Conservation (phyloP, 2,888 invertebrate genomes). For the Tridacna gigas region DNA sequence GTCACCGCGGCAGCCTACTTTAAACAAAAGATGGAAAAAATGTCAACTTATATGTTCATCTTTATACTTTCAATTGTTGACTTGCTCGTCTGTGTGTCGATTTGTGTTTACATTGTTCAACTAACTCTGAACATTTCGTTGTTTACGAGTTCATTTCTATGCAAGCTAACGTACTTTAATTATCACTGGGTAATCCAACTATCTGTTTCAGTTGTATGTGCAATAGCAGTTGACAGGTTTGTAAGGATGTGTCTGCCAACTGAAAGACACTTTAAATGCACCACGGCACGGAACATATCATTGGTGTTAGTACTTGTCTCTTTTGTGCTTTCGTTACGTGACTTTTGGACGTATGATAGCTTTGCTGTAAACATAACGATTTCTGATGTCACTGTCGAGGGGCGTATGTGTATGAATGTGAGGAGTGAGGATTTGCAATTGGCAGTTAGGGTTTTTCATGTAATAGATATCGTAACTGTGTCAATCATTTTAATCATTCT, state of each 20-base stretch:
- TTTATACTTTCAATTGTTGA: background rate
- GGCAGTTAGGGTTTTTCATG: background rate
- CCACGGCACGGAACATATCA: background rate
- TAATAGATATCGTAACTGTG: background rate
- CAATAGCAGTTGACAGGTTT: background rate
- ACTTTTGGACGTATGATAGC: background rate
- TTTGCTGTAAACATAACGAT: background rate
- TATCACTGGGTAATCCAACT: background rate
- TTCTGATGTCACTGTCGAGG: constrained; percentile 1
- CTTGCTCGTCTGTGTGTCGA: background rate
- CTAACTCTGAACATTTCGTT: background rate
- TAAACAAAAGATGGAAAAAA: background rate
- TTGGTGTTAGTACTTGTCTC: background rate
- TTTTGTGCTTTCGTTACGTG: background rate
- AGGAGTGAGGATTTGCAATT: background rate
- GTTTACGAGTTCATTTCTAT: background rate
- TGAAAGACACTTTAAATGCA: background rate
- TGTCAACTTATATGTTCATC: background rate
- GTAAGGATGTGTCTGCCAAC: background rate
- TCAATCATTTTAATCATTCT: background rate
- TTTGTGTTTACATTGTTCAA: background rate
- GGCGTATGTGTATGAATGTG: constrained; percentile 1
- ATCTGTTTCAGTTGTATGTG: too few relatives aligned
- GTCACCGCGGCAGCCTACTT: background rate
- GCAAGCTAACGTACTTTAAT: background rate